These are phyloP conservation scores for Notothenia rossii DNA, from an alignment of 2,113 vertebrate genomes.

Conservation along the genomic window DNA sequence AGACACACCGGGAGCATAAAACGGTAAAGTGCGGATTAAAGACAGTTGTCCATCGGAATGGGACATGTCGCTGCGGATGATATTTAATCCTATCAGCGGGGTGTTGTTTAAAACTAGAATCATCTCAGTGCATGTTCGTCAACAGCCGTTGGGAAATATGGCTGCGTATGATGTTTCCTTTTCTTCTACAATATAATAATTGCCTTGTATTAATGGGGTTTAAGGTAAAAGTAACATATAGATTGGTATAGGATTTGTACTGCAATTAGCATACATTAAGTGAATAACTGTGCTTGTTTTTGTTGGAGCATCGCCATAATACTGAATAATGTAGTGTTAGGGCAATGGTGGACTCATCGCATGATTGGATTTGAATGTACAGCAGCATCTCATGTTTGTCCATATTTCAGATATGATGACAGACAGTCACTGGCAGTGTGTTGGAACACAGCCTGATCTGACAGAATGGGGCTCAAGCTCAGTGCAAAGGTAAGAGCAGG, in stretches of 20 bases:
- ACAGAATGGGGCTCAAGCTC: slow-evolving; percentile 77
- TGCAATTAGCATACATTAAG: neutral
- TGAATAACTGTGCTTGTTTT: neutral
- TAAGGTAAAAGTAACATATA: neutral
- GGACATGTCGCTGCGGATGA: fast-evolving
- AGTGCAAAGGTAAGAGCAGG: slow-evolving; percentile 77
- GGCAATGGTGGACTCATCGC: neutral
- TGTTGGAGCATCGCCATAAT: neutral
- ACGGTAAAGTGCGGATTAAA: slow-evolving; percentile 39
- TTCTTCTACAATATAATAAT: neutral
- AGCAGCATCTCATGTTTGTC: neutral
- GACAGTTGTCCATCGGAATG: fast-evolving
- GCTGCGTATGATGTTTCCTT: slow-evolving; percentile 21
- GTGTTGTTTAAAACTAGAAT: neutral
- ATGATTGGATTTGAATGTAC: neutral
- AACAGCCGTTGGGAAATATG: neutral
- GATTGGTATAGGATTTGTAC: fast-evolving
- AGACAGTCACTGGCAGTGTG: slow-evolving; percentile 27
- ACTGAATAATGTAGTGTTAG: too few species aligned
- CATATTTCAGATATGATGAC: slow-evolving; percentile 64
- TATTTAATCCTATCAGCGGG: neutral
- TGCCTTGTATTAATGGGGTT: neutral
- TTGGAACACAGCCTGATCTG: slow-evolving; percentile 49
- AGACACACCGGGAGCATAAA: slow-evolving; percentile 19
- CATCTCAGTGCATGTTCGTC: neutral